phyloP scores from a whole-genome alignment of 2,797 vertebrate genomes.

The Fringilla coelebs region DNA sequence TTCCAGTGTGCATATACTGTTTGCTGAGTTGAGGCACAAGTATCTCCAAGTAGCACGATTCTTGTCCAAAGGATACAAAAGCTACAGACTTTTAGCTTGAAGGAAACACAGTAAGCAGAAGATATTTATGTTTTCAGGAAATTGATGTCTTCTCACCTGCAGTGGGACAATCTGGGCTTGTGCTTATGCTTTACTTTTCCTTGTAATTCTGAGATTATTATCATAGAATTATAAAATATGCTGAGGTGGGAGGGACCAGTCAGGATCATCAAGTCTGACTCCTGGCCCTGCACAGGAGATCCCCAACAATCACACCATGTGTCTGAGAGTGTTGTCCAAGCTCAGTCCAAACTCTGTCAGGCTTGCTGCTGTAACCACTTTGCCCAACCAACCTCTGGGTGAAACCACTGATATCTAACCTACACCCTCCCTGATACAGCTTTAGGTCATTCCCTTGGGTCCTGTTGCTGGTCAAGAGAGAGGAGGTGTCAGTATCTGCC shows the following conservation, averaged over 20 bases:
- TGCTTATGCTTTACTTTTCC: neutral
- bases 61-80: neutral
- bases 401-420: neutral
- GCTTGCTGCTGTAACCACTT: neutral
- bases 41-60: neutral
- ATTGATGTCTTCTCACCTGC: neutral
- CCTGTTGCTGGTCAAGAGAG: neutral
- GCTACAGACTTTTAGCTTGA: neutral
- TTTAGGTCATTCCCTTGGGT: neutral
- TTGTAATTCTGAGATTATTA: neutral
- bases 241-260: neutral
- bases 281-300: neutral
- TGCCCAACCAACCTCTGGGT: neutral
- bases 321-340: neutral
- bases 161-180: neutral
- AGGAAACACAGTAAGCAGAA: neutral
- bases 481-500: neutral
- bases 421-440: neutral
- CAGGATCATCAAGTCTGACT: neutral
- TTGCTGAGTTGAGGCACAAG: neutral
- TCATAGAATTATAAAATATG: neutral
- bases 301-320: neutral
- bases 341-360: neutral
- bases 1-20: neutral
- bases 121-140: neutral